Base-by-base conservation (phyloP, 30 jellyfish, hydroid and myxozoan species). In the Aurelia sp. region DNA sequence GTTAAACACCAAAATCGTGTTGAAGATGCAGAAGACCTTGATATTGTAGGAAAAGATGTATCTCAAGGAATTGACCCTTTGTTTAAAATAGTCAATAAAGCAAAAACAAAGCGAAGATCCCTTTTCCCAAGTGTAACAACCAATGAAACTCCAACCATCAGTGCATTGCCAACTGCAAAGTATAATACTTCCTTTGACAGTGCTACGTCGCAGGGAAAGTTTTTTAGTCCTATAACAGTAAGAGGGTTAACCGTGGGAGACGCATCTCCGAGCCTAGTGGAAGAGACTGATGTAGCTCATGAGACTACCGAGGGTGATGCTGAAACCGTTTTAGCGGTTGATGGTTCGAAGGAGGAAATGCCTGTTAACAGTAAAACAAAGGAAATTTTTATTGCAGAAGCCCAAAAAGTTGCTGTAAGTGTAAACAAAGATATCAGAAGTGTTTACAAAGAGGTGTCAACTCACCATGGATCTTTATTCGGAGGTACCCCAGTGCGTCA, bases 221-320 rank as follows among this genome's bases (percentile, higher is more conserved):
- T 59, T 15, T 59, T 59, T 13, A 59, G 69, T 3, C 69, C 69
- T 11, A 5, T 59, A 21, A 59, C 69, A 59, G 31, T 59, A 18
- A 59, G 16, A 59, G 69, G 69, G 69, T n/a, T 59, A n/a, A 59
- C 23, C 11, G 69, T 59, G 23, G 69, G 69, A 30, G 69, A 59
- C 33, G 16, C 69, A 59, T 59, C 69, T 59, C 13, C 33, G 33
- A 18, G 33, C 69, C 23, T 18, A 9, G 9, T 59, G 11, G 69
- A 59, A 59, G 33, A n/a, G 69, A 59, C 11, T 59, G 69, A 59
- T 27, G 33, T 27, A 59, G 69, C 33, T 18, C 13, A 18, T 18
- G 69, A 59, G 11, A 59, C 23, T 59, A 3, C 33, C 13, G 11
- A 4, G 23, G 13, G 6, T n/a, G 33, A n/a, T 59, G 69, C 33